Percentiles rank a stretch among this genome's conserved stretches.
Conservation (phyloP, 2,888 invertebrate species). For the Eledone cirrhosa region DNA sequence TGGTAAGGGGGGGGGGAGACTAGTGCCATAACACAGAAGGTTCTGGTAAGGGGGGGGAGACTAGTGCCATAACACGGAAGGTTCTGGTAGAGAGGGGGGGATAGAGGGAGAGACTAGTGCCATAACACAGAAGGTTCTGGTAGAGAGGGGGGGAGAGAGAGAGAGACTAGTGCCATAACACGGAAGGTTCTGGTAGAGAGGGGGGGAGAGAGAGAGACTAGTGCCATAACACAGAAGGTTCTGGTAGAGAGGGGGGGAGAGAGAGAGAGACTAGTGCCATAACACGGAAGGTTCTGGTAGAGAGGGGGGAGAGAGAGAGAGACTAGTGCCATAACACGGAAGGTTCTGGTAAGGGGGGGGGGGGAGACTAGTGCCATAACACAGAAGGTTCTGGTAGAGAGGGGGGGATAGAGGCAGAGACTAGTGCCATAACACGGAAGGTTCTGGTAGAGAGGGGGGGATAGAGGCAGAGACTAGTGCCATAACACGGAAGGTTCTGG, state of each 20-base stretch:
- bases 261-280: too few relatives aligned
- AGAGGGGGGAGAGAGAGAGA: neutral
- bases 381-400: neutral
- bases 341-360: neutral
- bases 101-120: neutral
- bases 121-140: neutral
- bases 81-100: neutral
- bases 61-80: neutral
- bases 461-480: neutral
- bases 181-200: neutral
- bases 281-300: neutral
- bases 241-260: too few relatives aligned
- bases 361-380: neutral
- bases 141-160: neutral
- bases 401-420: neutral
- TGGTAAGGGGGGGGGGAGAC: neutral
- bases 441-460: neutral
- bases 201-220: neutral
- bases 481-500: too few relatives aligned
- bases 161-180: neutral
- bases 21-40: neutral
- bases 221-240: neutral
- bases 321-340: neutral
- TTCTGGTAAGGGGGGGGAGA: neutral
- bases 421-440: neutral